Base-by-base conservation (phyloP, 37 sponge, comb jelly and placozoan genomes). In the Spongia lamella region DNA sequence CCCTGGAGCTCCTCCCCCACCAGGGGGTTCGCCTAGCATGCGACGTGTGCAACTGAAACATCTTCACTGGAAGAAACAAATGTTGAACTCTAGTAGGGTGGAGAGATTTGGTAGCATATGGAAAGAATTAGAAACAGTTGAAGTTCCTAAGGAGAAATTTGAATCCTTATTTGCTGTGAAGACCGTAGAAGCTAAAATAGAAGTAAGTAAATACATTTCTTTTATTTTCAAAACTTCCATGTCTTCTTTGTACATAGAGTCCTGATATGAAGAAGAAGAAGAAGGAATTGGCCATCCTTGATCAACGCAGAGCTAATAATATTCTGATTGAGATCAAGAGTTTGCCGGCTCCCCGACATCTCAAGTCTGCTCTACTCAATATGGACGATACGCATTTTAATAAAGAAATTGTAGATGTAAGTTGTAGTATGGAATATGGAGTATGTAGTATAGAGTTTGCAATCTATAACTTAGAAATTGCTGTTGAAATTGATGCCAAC, bases 341-440 rank as follows among this genome's bases (percentile, higher is more conserved):
- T 25, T 54, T 95, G 3, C 96, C 96, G 16, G 78, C 88, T 4
- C 81, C 86, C 37, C 37, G 87, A 26, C 92, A 91, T 69, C 88
- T 95, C 78, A 91, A 92, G 84, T 26, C 89, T 39, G 92, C 92
- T 56, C 88, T 95, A 3, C 61, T 95, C 22, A 86, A 66, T 84
- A 95, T 95, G 96, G 91, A 95, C 87, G 34, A 81, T 67, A 67
- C 87, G 21, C 81, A 79, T 80, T 87, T 95, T 77, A 88, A 61
- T 68, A 81, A 77, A 51, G 96, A 95, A 69, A 83, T 89, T 25
- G 83, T 95, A 2, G 87, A 85, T 49, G 91, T 92, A 62, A 33
- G 51, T 57, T 29, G 5, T 26, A 56, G 54, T 7, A 3, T 66
- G n/a, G 19, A 0, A 63, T 32, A 27, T 31, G 20, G 37, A 38